A percentile compares a stretch with the other conserved stretches of the same genome.
These are phyloP conservation scores for Actinemys pallida DNA, from an alignment of 2,113 vertebrate genomes.

Conservation along the genomic window DNA sequence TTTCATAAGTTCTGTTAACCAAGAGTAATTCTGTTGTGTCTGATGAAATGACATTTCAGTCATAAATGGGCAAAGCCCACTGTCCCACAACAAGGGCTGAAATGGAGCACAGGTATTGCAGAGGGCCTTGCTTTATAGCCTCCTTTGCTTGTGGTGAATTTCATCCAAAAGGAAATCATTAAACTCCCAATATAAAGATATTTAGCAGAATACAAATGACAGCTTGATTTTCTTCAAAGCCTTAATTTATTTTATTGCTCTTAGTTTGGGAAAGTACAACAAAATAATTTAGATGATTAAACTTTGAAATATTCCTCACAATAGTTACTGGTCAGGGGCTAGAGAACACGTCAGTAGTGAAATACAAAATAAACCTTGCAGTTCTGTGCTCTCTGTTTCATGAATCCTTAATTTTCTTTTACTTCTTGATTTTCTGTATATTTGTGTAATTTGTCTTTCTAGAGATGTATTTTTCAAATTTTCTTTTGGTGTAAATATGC, in stretches of 20 bases:
- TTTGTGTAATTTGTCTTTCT: constrained; percentile 74
- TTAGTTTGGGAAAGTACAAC: constrained; percentile 72
- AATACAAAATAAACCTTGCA: constrained; percentile 39
- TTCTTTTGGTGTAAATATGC: constrained; percentile 76
- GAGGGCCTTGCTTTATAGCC: fast-evolving
- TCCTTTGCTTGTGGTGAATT: background rate
- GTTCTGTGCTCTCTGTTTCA: constrained; percentile 67
- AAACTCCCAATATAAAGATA: background rate
- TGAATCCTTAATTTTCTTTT: constrained; percentile 44
- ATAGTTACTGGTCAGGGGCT: constrained; percentile 58
- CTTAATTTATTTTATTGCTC: constrained; percentile 74
- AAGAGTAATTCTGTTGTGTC: constrained; percentile 13
- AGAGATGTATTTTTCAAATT: constrained; percentile 69
- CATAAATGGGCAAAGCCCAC: fast-evolving
- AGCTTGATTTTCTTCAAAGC: constrained; percentile 48
- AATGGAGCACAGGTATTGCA: fast-evolving
- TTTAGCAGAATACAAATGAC: constrained; percentile 54
- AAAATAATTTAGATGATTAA: constrained; percentile 23
- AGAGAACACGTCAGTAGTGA: constrained; percentile 39
- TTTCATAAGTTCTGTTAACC: constrained; percentile 21
- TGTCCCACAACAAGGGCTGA: background rate
- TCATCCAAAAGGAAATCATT: constrained; percentile 8
- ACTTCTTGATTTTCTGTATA: constrained; percentile 67
- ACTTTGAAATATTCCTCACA: constrained; percentile 37
- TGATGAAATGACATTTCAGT: constrained; percentile 37